Evolutionary conservation across 2,888 invertebrate genomes (phyloP).

Genomic region (Gasteruption jaculator): DNA sequence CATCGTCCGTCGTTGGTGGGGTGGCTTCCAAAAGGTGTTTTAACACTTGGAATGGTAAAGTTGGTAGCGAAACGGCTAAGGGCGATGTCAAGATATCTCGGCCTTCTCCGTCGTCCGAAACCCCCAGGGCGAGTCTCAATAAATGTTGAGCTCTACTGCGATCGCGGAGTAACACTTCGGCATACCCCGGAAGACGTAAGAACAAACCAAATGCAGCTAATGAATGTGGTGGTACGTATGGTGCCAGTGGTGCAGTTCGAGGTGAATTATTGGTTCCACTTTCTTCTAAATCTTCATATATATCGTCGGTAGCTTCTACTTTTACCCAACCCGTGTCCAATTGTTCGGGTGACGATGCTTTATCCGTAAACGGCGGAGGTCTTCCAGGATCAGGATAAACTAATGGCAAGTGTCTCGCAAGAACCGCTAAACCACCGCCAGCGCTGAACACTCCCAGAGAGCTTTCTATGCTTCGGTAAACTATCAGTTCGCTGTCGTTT

Average conservation of each 20-base stretch:
- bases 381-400: conserved; percentile 71
- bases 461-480: conserved; percentile 48
- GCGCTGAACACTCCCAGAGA: conserved; percentile 83
- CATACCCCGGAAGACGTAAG: conserved; percentile 84
- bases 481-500: conserved; percentile 35
- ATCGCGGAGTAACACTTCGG: conserved; percentile 80
- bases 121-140: conserved; percentile 81
- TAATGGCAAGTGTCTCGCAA: conserved; percentile 84
- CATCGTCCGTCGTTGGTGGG: conserved; percentile 72
- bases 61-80: conserved; percentile 65
- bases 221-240: conserved; percentile 84
- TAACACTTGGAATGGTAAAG: conserved; percentile 75
- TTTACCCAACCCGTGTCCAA: conserved; percentile 63
- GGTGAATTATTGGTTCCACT: conserved; percentile 49
- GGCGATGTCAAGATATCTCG: conserved; percentile 71
- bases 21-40: conserved; percentile 73
- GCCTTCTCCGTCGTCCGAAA: conserved; percentile 88
- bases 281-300: conserved; percentile 62
- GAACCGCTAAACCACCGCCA: conserved; percentile 80
- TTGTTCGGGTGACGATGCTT: conserved; percentile 56
- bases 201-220: conserved; percentile 87
- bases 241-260: conserved; percentile 54
- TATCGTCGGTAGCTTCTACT: conserved; percentile 58
- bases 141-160: conserved; percentile 82
- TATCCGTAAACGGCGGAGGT: conserved; percentile 59